Percentiles rank a stretch among this genome's conserved stretches.
phyloP scores from a whole-genome alignment of 2,888 invertebrate species.

The Andrena praecox region DNA sequence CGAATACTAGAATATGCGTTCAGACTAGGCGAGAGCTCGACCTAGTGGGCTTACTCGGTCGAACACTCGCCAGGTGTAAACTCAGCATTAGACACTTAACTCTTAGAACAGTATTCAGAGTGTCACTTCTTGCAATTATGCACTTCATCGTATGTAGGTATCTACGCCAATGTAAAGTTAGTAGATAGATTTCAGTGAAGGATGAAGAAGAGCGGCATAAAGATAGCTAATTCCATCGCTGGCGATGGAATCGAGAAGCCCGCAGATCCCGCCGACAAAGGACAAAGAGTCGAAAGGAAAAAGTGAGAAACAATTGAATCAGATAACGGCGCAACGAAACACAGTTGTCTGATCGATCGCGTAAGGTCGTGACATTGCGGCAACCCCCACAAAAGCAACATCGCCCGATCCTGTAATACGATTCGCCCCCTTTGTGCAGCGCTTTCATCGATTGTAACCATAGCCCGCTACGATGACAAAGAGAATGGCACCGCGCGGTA shows the following conservation, averaged over 20 bases:
- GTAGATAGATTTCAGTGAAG: too few species aligned
- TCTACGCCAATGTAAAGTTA: too few species aligned
- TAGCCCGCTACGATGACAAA: constrained; percentile 41
- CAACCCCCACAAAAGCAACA: constrained; percentile 36
- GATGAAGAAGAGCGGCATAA: too few species aligned
- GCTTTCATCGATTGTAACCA: constrained; percentile 39
- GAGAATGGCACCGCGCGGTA: constrained; percentile 40
- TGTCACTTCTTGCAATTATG: too few species aligned
- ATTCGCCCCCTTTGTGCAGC: constrained; percentile 37
- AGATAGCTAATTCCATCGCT: too few species aligned
- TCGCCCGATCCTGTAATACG: constrained; percentile 47
- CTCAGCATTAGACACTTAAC: too few species aligned
- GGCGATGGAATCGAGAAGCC: background rate
- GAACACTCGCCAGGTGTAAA: too few species aligned
- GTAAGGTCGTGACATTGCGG: constrained; percentile 19
- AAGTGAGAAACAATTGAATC: constrained; percentile 15
- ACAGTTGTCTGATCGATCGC: background rate
- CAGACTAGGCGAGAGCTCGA: too few species aligned
- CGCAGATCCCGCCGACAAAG: background rate
- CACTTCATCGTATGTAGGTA: too few species aligned
- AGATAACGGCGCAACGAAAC: background rate
- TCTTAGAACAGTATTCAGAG: too few species aligned
- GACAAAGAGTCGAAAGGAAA: background rate
- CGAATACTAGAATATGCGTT: too few species aligned
- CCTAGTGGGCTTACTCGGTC: too few species aligned